Evolutionary conservation across 2,888 invertebrate species (phyloP).

Genomic region (Andrena dorsata): DNA sequence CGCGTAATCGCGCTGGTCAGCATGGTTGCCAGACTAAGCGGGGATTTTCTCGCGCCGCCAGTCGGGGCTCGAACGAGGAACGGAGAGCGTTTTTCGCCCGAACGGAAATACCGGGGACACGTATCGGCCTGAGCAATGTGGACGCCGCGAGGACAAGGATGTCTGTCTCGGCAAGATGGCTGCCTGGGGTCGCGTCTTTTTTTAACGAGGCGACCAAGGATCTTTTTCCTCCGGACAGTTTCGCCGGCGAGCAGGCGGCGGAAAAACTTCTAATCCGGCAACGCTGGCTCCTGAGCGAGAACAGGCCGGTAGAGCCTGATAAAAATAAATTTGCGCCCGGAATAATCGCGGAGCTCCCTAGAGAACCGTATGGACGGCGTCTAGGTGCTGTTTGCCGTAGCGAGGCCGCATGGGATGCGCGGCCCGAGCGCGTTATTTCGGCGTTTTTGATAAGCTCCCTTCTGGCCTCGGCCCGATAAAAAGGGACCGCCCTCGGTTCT

Average conservation of each 20-base stretch:
- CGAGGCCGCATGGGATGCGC: constrained; percentile 29
- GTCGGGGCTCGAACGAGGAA: not conserved
- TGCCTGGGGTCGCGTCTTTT: constrained; percentile 33
- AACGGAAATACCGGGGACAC: constrained; percentile 41
- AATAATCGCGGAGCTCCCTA: constrained; percentile 79
- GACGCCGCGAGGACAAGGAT: constrained; percentile 6
- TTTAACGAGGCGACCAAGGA: constrained; percentile 36
- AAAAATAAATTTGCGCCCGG: constrained; percentile 81
- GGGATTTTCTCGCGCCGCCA: constrained; percentile 32
- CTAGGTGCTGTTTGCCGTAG: constrained; percentile 50
- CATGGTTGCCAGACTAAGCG: constrained; percentile 51
- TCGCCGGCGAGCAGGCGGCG: constrained; percentile 51
- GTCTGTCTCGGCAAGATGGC: constrained; percentile 2
- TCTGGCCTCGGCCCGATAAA: constrained; percentile 11
- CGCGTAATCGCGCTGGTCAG: constrained; percentile 19
- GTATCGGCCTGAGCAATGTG: constrained; percentile 36
- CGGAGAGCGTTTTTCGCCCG: constrained; percentile 27
- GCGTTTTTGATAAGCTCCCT: constrained; percentile 13
- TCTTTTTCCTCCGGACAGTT: constrained; percentile 15
- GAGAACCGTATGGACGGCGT: constrained; percentile 72
- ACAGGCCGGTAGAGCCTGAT: constrained; percentile 72
- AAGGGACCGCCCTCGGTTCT: not conserved
- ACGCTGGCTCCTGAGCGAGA: constrained; percentile 68
- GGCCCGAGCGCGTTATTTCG: not conserved
- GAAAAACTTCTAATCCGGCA: constrained; percentile 73